These are phyloP conservation scores for Apodemia duryi DNA, from an alignment of 2,888 invertebrate species.

Conservation along the genomic window DNA sequence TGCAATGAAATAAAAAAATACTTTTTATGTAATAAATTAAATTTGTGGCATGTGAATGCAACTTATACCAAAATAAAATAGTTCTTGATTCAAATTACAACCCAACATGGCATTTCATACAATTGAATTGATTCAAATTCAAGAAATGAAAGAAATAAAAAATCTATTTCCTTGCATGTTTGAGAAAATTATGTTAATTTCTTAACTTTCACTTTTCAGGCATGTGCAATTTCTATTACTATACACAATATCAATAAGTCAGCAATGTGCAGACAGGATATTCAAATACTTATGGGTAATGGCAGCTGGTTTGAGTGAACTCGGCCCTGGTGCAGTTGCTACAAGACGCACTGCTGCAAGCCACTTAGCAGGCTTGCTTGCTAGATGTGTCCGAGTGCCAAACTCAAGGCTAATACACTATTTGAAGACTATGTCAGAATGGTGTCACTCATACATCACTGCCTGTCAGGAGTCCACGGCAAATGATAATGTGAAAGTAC, in stretches of 20 bases:
- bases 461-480: conserved; percentile 77
- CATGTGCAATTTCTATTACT: conserved; percentile 71
- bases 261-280: conserved; percentile 62
- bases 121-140: too few species aligned
- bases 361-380: conserved; percentile 65
- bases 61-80: too few species aligned
- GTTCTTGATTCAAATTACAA: too few species aligned
- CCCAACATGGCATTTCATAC: too few species aligned
- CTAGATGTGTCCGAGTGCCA: conserved; percentile 62
- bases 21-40: too few species aligned
- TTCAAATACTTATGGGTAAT: conserved; percentile 61
- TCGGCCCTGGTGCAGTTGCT: conserved; percentile 57
- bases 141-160: too few species aligned
- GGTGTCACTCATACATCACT: conserved; percentile 91
- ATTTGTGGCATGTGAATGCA: too few species aligned
- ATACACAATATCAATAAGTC: conserved; percentile 70
- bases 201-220: conserved; percentile 43
- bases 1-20: too few species aligned
- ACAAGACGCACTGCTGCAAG: conserved; percentile 62
- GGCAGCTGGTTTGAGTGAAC: conserved; percentile 57
- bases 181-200: too few species aligned
- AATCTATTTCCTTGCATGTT: too few species aligned
- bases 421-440: conserved; percentile 82
- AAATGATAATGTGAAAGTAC: conserved; percentile 77
- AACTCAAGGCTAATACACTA: conserved; percentile 58